phyloP scores from a whole-genome alignment of 2,888 invertebrate species.

The Hyposoter didymator region DNA sequence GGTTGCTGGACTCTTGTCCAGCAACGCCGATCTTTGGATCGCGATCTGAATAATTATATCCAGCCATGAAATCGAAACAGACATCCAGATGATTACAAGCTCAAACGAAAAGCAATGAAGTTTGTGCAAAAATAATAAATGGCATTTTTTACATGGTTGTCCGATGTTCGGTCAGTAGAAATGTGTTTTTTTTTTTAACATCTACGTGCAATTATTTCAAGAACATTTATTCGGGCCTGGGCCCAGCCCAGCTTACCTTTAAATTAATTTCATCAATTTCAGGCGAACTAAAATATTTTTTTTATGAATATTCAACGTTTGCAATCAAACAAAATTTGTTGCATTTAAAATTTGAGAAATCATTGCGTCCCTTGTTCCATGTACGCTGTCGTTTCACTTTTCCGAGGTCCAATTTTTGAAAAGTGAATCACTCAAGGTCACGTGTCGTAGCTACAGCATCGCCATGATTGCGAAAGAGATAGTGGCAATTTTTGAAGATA shows the following conservation, averaged over 20 bases:
- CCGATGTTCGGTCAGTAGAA: background rate
- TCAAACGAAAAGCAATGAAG: background rate
- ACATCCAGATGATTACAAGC: background rate
- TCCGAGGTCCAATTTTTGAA: background rate
- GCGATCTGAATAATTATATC: background rate
- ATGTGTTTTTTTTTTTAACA: background rate
- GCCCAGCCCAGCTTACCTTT: background rate
- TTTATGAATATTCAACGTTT: background rate
- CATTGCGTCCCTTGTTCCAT: no score
- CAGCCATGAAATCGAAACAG: background rate
- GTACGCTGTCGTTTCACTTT: no score
- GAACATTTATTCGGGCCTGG: no score
- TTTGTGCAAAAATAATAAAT: background rate
- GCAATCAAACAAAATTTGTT: background rate
- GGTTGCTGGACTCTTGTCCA: background rate
- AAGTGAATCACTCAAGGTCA: background rate
- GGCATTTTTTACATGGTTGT: background rate
- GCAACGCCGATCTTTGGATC: background rate
- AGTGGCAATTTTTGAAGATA: background rate
- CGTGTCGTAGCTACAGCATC: background rate
- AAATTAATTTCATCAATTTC: background rate
- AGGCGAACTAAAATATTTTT: background rate
- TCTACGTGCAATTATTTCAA: background rate
- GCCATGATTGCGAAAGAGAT: background rate
- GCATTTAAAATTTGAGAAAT: background rate